Evolutionary conservation across 2,113 vertebrate genomes (phyloP), one percentile per base, ranked within the genome.

Genomic region (Rousettus leschenaultii): DNA sequence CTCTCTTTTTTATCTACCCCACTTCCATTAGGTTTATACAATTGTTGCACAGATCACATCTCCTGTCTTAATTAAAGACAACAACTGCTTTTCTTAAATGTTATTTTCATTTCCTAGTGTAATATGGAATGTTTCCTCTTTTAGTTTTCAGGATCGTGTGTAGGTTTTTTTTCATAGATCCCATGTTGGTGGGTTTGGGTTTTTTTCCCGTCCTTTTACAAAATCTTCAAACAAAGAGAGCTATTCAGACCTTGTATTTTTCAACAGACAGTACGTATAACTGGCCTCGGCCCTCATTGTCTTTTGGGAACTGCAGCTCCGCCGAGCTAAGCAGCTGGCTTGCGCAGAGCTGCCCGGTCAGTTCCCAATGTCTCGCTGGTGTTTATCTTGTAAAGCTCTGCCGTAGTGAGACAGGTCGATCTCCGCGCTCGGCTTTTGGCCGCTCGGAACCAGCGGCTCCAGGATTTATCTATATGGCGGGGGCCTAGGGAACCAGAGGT

Each of bases 171-270:
- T 83, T 70, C 65, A 77, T 80, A 89, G 73, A 43, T 86, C 51
- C 33, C 40, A 24, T 55, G 16, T 92, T 92, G 33, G 19, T 51
- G 45, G 40, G 7, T 24, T 3, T 40, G 40, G 40, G 40, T 55
- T 53, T 51, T 40, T n/a, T n/a, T 28, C n/a, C 51, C 35, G 11
- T 12, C 24, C 65, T 80, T 80, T 94, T 61, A 35, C 12, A 89
- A 53, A 96, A 91, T 74, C 75, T 80, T 85, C 38, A 61, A 65
- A 94, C 43, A 86, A 57, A 92, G 93, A 55, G 40, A 86, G 65
- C 80, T 75, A 2, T 84, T 87, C 57, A 84, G 26, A 71, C 33
- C 53, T 38, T 68, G 28, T 87, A 19, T 53, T 82, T 91, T 53
- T 59, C 83, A 59, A 10, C n/a, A 57, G 86, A 66, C 51, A 77